phyloP scores from a whole-genome alignment of 2,888 invertebrate species.

The Acleris holmiana region DNA sequence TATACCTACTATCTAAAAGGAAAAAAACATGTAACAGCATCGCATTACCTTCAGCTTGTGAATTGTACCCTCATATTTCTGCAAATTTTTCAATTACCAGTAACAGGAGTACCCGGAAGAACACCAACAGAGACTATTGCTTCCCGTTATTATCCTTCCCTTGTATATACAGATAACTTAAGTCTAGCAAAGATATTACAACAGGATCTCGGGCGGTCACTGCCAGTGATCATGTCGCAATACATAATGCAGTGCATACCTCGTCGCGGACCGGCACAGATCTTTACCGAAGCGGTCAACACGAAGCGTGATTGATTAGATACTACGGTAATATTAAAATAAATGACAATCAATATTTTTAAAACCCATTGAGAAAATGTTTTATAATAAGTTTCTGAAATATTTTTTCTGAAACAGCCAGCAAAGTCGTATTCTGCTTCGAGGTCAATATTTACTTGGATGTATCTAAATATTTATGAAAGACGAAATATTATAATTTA shows the following conservation, averaged over 20 bases:
- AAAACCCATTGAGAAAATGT: too few species aligned
- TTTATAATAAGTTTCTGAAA: too few species aligned
- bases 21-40: neutral
- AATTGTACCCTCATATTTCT: neutral
- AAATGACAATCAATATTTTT: conserved; percentile 1
- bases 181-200: neutral
- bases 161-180: neutral
- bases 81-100: conserved; percentile 5
- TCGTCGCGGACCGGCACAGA: conserved; percentile 45
- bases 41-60: conserved; percentile 3
- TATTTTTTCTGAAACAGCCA: too few species aligned
- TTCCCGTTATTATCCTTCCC: neutral
- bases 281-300: conserved; percentile 52
- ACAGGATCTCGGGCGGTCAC: conserved; percentile 18
- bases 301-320: conserved; percentile 41
- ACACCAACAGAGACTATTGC: conserved; percentile 1
- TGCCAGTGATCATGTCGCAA: conserved; percentile 26
- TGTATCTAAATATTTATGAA: too few species aligned
- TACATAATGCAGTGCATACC: conserved; percentile 23
- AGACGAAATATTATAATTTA: too few species aligned
- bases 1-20: neutral
- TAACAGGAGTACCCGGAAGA: conserved; percentile 1
- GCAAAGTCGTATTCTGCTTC: too few species aligned
- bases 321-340: neutral
- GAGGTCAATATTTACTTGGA: too few species aligned